Evolutionary conservation across 2,797 vertebrate species (phyloP).

Genomic region (Argentina silus): DNA sequence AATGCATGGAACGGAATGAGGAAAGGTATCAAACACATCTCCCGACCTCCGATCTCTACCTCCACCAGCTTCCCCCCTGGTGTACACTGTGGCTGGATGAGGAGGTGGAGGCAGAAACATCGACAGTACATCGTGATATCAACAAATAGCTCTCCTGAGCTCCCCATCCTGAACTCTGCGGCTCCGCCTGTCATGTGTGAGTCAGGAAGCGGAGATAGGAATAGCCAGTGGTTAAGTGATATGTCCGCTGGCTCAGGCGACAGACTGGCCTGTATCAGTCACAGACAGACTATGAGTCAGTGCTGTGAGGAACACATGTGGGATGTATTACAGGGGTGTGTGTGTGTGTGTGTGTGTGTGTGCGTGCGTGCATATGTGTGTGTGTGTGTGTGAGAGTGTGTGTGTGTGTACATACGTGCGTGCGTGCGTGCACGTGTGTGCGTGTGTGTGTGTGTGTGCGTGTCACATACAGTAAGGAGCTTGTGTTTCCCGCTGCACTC

Average conservation of each 20-base stretch:
- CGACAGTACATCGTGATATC: no score
- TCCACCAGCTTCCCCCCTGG: conserved; percentile 24
- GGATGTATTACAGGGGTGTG: not conserved
- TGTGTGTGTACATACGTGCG: not conserved
- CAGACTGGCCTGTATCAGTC: conserved; percentile 35
- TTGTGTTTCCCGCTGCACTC: conserved; percentile 39
- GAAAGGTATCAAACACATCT: no score
- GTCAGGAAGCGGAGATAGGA: conserved; percentile 25
- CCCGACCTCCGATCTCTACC: no score
- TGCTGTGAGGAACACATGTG: conserved; percentile 36
- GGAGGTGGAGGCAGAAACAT: conserved; percentile 32
- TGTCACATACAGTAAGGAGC: conserved; percentile 18
- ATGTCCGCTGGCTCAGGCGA: not conserved
- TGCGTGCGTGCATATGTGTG: not conserved
- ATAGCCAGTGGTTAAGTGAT: conserved; percentile 47
- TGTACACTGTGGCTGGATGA: conserved; percentile 44
- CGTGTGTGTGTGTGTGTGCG: not conserved
- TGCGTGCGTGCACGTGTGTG: not conserved
- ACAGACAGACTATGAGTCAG: conserved; percentile 44
- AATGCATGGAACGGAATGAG: no score
- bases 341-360: no score
- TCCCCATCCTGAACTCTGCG: no score
- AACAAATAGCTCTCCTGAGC: conserved; percentile 14
- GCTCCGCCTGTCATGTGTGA: not conserved
- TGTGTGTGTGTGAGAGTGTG: not conserved